Evolutionary conservation across 2,888 invertebrate species (phyloP), one percentile per base, ranked within the genome.

Genomic region (Caenorhabditis sp.): DNA sequence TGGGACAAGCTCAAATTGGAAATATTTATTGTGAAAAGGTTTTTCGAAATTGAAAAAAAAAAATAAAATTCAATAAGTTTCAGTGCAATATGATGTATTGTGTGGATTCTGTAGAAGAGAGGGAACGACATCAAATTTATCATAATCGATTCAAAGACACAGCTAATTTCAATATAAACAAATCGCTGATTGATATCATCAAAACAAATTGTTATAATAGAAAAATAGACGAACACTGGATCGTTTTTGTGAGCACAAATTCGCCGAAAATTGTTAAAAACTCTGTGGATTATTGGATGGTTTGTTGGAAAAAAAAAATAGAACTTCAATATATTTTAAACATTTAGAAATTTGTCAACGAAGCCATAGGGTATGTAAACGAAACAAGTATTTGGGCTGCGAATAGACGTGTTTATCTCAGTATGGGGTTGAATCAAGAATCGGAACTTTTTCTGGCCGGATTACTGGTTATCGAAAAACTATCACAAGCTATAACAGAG

Each of bases 11-110:
- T 17, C 12, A 55, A 36, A 64, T 72, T 27, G 72, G 72, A 19
- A 58, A 37, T 43, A 53, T 53, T 10, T 31, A 51, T n/a, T 72
- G 72, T 43, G 27, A 58, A 58, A 31, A 64, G 26, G 71, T 71
- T 14, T 24, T 55, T 55, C 12, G 21, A 23, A 23, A 17, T 57
- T 10, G 10, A 27, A 27, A 1, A n/a, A 31, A 31, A 10, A 31
- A 31, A 31, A 57, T n/a, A 17, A 14, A 31, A 31, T 27, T 37
- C 12, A 31, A 12, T 17, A 55, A 60, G 66, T 66, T 66, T n/a
- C 60, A 71, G 72, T 72, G 72, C 27, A 12, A 50, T 1, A 67
- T 72, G 67, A 23, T 72, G 12, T 72, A 67, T 53, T 64, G 62
- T 58, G 67, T 67, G 19, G 72, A 72, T 36, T 49, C 14, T 3